Percentiles rank a stretch among this genome's conserved stretches.
Evolutionary conservation across 2,113 vertebrate genomes (phyloP).

Genomic region (Poeciliopsis prolifica): DNA sequence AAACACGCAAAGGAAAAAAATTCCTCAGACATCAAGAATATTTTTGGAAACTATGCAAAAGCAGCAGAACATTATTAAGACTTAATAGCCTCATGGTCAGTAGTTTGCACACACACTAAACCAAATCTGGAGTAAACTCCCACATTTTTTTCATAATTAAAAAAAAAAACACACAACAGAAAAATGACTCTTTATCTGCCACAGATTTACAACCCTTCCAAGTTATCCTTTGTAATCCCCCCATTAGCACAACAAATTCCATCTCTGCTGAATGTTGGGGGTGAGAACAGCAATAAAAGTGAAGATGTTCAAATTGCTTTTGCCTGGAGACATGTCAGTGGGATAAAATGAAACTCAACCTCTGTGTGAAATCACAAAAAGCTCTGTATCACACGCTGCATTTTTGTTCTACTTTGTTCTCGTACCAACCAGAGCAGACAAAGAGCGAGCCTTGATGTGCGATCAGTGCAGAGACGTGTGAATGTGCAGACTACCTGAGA

Average conservation of each 20-base stretch:
- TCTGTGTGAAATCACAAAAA: conserved; percentile 37
- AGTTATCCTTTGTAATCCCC: conserved; percentile 46
- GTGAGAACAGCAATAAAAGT: conserved; percentile 37
- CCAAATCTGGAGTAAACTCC: conserved; percentile 22
- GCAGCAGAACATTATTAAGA: too few relatives aligned
- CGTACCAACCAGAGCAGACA: conserved; percentile 27
- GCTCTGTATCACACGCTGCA: conserved; percentile 1
- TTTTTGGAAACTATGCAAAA: too few relatives aligned
- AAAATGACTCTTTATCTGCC: conserved; percentile 8
- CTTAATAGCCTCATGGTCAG: too few relatives aligned
- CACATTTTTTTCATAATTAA: conserved; percentile 18
- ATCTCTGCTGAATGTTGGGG: conserved; percentile 14
- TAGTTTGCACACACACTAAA: background rate
- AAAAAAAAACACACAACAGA: background rate
- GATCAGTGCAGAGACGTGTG: conserved; percentile 43
- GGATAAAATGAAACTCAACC: conserved; percentile 40
- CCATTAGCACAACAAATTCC: conserved; percentile 43
- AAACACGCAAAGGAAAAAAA: too few relatives aligned
- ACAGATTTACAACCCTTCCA: conserved; percentile 22
- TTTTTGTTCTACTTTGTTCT: conserved; percentile 16
- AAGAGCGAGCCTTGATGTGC: conserved; percentile 28
- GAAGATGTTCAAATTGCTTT: conserved; percentile 41
- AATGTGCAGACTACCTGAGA: conserved; percentile 48
- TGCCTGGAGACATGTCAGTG: conserved; percentile 38
- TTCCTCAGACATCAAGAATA: too few relatives aligned